These are phyloP conservation scores for Calcarius lapponicus DNA, from an alignment of 2,797 vertebrate genomes.

Conservation along the genomic window DNA sequence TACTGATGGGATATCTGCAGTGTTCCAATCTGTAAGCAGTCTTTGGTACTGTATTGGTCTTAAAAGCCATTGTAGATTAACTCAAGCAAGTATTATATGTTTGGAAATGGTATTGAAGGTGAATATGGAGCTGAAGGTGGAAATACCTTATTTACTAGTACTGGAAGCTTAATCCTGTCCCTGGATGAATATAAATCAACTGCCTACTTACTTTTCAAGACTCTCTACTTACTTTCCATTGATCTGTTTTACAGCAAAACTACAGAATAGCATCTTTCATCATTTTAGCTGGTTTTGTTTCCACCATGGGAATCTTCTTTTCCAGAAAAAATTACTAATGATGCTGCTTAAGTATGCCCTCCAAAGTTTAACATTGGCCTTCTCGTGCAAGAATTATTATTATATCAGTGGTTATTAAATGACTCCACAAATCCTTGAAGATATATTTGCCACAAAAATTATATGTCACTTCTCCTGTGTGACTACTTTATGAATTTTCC, in stretches of 20 bases:
- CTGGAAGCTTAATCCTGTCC: background rate
- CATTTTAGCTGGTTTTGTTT: background rate
- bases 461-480: background rate
- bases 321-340: background rate
- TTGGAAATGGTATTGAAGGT: background rate
- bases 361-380: background rate
- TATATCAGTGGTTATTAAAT: background rate
- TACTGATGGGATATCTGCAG: background rate
- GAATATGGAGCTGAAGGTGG: background rate
- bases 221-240: background rate
- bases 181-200: background rate
- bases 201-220: background rate
- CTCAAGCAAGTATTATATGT: background rate
- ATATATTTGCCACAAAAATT: constrained; percentile 12
- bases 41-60: background rate
- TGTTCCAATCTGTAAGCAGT: background rate
- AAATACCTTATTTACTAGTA: background rate
- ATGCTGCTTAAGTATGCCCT: background rate
- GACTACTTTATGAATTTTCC: constrained; percentile 33
- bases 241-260: background rate
- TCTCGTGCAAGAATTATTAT: background rate
- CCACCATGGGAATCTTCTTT: background rate
- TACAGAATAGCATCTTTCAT: background rate
- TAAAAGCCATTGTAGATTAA: background rate
- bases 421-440: background rate